Evolutionary conservation across 2,113 vertebrate genomes (phyloP).

Genomic region (Istiophorus platypterus): DNA sequence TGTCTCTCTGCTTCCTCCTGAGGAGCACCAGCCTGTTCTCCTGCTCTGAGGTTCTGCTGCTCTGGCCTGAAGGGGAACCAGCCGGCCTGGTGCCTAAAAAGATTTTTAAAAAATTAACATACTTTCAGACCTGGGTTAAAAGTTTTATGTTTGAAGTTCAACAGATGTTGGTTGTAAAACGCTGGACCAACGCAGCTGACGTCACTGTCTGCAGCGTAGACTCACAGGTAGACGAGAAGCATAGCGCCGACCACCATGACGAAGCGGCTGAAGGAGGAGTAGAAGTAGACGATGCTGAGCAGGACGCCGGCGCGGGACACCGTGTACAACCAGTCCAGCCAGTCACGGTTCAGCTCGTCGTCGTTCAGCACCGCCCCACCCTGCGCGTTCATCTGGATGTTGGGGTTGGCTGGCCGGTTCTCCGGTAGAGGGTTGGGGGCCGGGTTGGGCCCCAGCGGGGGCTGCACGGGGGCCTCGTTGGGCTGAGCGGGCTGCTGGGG

Average conservation of each 20-base stretch:
- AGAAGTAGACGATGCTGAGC: conserved; percentile 97
- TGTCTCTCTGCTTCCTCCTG: conserved; percentile 88
- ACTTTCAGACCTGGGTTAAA: background rate
- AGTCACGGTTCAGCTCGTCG: conserved; percentile 95
- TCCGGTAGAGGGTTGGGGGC: conserved; percentile 83
- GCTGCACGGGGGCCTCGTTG: conserved; percentile 83
- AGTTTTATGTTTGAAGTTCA: background rate
- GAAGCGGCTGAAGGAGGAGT: conserved; percentile 96
- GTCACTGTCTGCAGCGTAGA: background rate
- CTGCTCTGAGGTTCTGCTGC: conserved; percentile 83
- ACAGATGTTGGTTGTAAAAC: too few species aligned
- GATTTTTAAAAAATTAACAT: conserved; percentile 27
- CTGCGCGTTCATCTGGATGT: conserved; percentile 90
- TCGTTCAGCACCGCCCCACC: conserved; percentile 91
- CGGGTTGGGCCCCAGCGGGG: conserved; percentile 87
- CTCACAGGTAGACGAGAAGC: conserved; percentile 94
- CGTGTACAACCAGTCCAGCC: conserved; percentile 97
- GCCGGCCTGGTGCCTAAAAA: conserved; percentile 92
- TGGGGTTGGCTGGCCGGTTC: conserved; percentile 90
- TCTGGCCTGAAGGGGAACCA: conserved; percentile 96
- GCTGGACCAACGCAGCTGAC: too few species aligned
- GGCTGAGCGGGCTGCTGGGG: conserved; percentile 71
- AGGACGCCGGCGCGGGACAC: conserved; percentile 93
- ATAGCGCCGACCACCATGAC: conserved; percentile 95
- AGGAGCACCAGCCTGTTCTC: conserved; percentile 75